Evolutionary conservation across 2,888 invertebrate genomes (phyloP).

Genomic region (Mythimna lalbum): DNA sequence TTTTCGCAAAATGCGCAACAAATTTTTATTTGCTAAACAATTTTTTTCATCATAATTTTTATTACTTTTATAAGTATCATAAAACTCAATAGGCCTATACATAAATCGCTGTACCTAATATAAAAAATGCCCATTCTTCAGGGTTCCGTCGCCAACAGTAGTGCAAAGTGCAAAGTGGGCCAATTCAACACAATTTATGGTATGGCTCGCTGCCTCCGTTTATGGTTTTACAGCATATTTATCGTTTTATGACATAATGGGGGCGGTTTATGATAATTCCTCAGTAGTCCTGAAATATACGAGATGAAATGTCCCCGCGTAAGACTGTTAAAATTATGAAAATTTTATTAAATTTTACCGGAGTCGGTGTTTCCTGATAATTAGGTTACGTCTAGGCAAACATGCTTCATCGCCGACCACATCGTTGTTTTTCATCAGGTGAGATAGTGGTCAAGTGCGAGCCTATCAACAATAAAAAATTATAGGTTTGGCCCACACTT

Average conservation of each 20-base stretch:
- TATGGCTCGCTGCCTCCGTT: constrained; percentile 83
- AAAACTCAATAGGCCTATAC: constrained; percentile 45
- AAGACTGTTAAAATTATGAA: constrained; percentile 42
- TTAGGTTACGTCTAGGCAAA: not conserved
- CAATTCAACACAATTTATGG: constrained; percentile 86
- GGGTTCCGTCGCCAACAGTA: constrained; percentile 65
- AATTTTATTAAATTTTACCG: too few species aligned
- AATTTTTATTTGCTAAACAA: constrained; percentile 1
- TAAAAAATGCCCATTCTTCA: constrained; percentile 63
- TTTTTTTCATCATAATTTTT: constrained; percentile 36
- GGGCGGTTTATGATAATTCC: constrained; percentile 82
- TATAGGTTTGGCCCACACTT: too few species aligned
- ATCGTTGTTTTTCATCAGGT: too few species aligned
- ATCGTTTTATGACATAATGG: constrained; percentile 86
- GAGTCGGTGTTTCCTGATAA: too few species aligned
- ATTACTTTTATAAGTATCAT: constrained; percentile 59
- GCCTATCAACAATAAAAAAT: too few species aligned
- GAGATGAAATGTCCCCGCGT: constrained; percentile 64
- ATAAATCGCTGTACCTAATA: constrained; percentile 55
- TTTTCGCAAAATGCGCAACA: not conserved
- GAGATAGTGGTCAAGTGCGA: too few species aligned
- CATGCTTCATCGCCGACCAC: too few species aligned
- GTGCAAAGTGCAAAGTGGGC: constrained; percentile 83
- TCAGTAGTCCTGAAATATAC: constrained; percentile 58
- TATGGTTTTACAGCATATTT: constrained; percentile 90